Conservation (phyloP, 2,888 invertebrate species). For the Lochmaea capreae region DNA sequence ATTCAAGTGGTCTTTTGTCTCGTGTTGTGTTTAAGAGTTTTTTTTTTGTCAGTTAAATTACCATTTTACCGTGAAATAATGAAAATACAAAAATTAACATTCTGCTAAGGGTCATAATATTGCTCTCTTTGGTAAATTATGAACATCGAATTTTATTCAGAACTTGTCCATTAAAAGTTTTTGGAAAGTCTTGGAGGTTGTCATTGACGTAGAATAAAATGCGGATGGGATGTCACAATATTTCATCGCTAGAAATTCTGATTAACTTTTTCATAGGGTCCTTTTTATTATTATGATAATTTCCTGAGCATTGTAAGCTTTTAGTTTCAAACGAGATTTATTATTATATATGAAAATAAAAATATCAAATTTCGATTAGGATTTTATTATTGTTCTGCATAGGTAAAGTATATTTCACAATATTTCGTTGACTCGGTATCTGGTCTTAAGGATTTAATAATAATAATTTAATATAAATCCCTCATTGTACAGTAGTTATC, state of each 20-base stretch:
- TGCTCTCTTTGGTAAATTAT: not conserved
- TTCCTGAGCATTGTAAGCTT: too few relatives aligned
- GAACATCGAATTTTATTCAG: not conserved
- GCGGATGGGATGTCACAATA: not conserved
- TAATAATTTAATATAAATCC: too few relatives aligned
- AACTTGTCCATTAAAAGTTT: slow-evolving; percentile 4
- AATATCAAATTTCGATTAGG: too few relatives aligned
- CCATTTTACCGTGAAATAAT: not conserved
- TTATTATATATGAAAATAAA: too few relatives aligned
- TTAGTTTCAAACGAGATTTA: too few relatives aligned
- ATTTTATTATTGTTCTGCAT: too few relatives aligned
- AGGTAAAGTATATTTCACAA: too few relatives aligned
- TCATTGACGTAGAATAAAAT: not conserved
- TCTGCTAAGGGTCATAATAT: not conserved
- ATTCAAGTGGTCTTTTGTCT: not conserved
- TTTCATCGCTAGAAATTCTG: not conserved
- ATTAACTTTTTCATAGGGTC: too few relatives aligned
- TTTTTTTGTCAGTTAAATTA: not conserved
- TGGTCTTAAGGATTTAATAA: too few relatives aligned
- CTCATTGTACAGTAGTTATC: too few relatives aligned
- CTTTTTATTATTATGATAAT: too few relatives aligned
- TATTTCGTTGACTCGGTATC: too few relatives aligned
- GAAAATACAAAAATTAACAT: slow-evolving; percentile 7
- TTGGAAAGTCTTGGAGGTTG: not conserved
- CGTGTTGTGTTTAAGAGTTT: not conserved